Percentiles rank a stretch among this genome's conserved stretches.
These are phyloP conservation scores for Leptopilina drosophilae DNA, from an alignment of 2,888 invertebrate genomes.

Conservation along the genomic window DNA sequence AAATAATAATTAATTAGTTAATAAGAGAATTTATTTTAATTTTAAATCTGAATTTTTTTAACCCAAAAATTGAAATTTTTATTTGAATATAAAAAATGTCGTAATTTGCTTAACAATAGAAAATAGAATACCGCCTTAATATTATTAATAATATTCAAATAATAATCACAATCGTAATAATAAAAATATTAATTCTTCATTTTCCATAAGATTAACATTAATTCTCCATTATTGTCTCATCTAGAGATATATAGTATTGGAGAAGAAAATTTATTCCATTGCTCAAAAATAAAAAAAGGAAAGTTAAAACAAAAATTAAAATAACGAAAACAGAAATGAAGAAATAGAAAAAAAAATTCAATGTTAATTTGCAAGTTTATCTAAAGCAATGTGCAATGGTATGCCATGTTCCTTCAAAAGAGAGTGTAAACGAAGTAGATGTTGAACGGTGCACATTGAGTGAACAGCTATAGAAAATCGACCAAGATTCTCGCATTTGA, in stretches of 20 bases:
- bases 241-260: background rate
- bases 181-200: too few relatives aligned
- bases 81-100: too few relatives aligned
- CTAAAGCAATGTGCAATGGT: slow-evolving; percentile 52
- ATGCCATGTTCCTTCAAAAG: slow-evolving; percentile 52
- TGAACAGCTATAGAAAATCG: slow-evolving; percentile 51
- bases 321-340: background rate
- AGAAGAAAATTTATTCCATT: background rate
- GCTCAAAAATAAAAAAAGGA: background rate
- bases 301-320: background rate
- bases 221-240: background rate
- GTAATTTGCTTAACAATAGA: too few relatives aligned
- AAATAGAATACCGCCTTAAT: too few relatives aligned
- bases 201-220: background rate
- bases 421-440: slow-evolving; percentile 54
- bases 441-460: slow-evolving; percentile 48
- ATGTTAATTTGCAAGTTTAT: slow-evolving; percentile 52
- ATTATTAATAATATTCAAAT: too few relatives aligned
- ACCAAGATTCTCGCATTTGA: slow-evolving; percentile 9
- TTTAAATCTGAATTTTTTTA: too few relatives aligned
- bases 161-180: too few relatives aligned
- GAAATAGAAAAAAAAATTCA: background rate
- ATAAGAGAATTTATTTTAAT: too few relatives aligned
- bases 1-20: too few relatives aligned
- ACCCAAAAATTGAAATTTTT: too few relatives aligned